Conservation (phyloP, 2,888 invertebrate species). For the Tenthredo amoena region DNA sequence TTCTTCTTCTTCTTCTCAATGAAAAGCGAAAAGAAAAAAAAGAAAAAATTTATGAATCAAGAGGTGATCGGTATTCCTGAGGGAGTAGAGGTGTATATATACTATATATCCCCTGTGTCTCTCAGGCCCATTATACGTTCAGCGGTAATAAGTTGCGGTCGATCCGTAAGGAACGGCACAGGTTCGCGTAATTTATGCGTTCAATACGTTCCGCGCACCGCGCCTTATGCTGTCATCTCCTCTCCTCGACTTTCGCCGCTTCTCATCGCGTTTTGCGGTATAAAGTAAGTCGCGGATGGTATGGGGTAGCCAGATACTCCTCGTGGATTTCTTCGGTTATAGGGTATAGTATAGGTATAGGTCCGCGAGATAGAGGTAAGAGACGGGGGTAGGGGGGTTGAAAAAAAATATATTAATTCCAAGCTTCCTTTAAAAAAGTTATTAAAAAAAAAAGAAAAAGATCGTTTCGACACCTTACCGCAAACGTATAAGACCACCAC, state of each 20-base stretch:
- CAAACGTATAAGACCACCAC: background rate
- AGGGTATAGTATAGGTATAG: background rate
- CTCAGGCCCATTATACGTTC: background rate
- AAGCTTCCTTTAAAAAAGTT: conserved; percentile 66
- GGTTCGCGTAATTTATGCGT: conserved; percentile 69
- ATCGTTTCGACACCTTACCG: background rate
- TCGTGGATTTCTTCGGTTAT: conserved; percentile 38
- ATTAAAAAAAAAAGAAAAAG: conserved; percentile 62
- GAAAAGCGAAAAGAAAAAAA: background rate
- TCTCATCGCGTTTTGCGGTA: background rate
- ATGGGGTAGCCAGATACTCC: background rate
- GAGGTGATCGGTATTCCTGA: conserved; percentile 13
- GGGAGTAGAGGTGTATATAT: background rate
- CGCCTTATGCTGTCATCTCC: conserved; percentile 53
- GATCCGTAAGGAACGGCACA: background rate
- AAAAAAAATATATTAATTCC: conserved; percentile 62
- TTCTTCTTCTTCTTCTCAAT: background rate
- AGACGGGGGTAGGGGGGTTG: background rate
- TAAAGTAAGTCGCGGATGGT: background rate
- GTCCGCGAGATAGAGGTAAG: background rate
- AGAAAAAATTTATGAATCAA: background rate
- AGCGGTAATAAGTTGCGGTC: conserved; percentile 5
- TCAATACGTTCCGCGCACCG: conserved; percentile 65
- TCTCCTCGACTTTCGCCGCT: conserved; percentile 9
- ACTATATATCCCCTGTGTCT: background rate